Evolutionary conservation across 2,797 vertebrate species (phyloP).

Genomic region (Sternarchorhynchus goeldii): DNA sequence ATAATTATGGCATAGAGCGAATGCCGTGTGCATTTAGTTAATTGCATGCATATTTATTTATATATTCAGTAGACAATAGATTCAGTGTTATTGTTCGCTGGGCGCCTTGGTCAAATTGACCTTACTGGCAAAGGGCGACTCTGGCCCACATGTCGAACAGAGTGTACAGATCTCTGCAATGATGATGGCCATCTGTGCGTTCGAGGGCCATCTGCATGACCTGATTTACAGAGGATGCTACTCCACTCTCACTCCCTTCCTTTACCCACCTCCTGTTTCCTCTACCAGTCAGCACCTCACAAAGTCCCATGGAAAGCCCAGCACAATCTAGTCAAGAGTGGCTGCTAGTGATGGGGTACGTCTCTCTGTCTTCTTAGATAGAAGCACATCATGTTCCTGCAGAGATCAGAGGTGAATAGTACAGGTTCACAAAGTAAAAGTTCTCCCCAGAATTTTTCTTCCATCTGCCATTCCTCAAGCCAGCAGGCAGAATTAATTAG

Average conservation of each 20-base stretch:
- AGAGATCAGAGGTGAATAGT: no score
- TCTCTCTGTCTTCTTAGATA: neutral
- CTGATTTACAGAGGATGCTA: constrained; percentile 40
- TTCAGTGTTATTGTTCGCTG: constrained; percentile 5
- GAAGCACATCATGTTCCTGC: neutral
- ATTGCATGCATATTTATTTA: neutral
- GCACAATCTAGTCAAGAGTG: neutral
- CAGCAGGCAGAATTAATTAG: no score
- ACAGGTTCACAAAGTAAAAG: no score
- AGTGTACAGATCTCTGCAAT: constrained; percentile 27
- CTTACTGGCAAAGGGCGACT: constrained; percentile 15
- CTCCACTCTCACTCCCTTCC: constrained; percentile 49
- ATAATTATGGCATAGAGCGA: neutral
- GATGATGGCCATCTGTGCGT: constrained; percentile 43
- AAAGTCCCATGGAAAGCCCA: neutral
- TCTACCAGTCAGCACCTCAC: constrained; percentile 33
- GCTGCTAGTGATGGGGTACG: neutral
- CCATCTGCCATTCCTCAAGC: no score
- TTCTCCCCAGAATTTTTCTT: no score
- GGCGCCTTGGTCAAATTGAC: constrained; percentile 8
- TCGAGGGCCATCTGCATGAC: constrained; percentile 45
- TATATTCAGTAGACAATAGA: neutral
- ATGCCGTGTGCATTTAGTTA: neutral
- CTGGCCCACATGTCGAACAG: constrained; percentile 20
- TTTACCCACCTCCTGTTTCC: constrained; percentile 44